phyloP scores from a whole-genome alignment of 1,140 invertebrate species.

The Eupristina koningsbergeri region DNA sequence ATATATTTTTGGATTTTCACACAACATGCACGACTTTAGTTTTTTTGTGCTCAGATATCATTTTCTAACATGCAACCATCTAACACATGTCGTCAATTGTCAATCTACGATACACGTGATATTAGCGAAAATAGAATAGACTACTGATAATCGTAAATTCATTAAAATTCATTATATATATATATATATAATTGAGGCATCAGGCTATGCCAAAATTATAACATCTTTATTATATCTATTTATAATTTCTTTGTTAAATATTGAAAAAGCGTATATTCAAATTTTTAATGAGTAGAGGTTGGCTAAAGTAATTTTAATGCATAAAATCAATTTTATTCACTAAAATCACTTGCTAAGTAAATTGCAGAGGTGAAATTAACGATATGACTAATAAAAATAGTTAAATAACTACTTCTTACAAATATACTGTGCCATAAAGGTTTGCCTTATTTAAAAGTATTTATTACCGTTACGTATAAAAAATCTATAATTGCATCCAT shows the following conservation, averaged over 20 bases:
- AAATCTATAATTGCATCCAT: no score
- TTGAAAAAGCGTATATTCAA: not conserved
- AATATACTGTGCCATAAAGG: no score
- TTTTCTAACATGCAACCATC: not conserved
- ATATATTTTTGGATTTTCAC: constrained; percentile 29
- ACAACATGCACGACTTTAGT: not conserved
- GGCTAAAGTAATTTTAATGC: not conserved
- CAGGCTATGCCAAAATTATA: no score
- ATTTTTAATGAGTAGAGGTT: not conserved
- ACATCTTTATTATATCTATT: not conserved
- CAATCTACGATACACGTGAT: not conserved
- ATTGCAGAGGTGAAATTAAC: no score
- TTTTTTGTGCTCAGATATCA: not conserved
- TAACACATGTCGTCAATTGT: not conserved
- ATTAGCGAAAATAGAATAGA: not conserved
- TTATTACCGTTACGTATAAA: no score
- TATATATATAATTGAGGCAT: not conserved
- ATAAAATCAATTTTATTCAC: not conserved
- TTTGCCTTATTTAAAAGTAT: no score
- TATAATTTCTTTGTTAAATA: not conserved
- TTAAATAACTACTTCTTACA: no score
- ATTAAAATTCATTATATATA: not conserved
- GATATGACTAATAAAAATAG: no score
- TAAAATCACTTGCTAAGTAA: not conserved
- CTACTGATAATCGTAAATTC: not conserved